Evolutionary conservation across 2,888 invertebrate species (phyloP), one percentile per base, ranked within the genome.

Genomic region (Amiota mariae): DNA sequence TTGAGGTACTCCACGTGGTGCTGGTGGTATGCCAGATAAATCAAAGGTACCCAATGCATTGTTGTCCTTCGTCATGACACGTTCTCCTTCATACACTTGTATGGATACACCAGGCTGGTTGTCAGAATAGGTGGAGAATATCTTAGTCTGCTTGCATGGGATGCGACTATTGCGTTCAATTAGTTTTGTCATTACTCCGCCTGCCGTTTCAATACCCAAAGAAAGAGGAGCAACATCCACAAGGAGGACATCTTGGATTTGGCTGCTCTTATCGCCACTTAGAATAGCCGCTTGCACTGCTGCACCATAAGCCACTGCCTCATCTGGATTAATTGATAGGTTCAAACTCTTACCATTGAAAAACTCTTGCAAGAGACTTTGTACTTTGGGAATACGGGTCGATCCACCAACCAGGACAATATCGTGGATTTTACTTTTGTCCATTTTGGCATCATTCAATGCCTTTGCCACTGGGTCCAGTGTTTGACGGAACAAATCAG

Each of bases 41-140:
- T 98, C 97, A 90, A 99, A 99, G 89, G 97, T 93, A 92, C 0
- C 94, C 94, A 81, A 92, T 93, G 57, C 91, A 90, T 98, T 96
- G 92, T 97, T 97, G 90, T 97, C 97, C 87, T 95, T 96, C 80
- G 97, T 97, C 96, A 97, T 95, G 64, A 96, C 95, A 48, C 95
- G 91, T 89, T 95, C 95, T 66, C 95, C 95, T 87, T 95, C 94
- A 87, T 92, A 93, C 15, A 94, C 94, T 87, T 94, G 93, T 79
- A 95, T 93, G 46, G 93, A 93, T 49, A 95, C 95, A 0, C 92
- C 94, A 1, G 94, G 92, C 88, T 96, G 96, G 90, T 95, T 95
- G 90, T 96, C 95, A 0, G 94, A 90, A 87, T 94, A 95, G 0
- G 96, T 96, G 59, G 95, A 94, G 90, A 96, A 96, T 0, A 92